These are phyloP conservation scores for Drepana arcuata DNA, from an alignment of 1,140 invertebrate genomes.

Conservation along the genomic window DNA sequence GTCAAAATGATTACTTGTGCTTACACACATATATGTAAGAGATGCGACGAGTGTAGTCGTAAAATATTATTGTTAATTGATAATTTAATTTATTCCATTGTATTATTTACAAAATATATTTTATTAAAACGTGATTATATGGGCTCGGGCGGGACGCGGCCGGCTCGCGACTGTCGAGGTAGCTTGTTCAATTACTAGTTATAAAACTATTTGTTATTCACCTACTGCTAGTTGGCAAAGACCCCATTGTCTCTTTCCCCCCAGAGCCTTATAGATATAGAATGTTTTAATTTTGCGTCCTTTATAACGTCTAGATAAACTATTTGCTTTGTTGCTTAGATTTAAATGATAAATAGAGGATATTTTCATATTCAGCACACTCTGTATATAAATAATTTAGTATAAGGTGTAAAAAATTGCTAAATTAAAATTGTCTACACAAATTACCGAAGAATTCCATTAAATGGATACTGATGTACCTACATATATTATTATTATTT, in stretches of 20 bases:
- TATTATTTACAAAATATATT: too few relatives aligned
- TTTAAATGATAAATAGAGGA: slow-evolving; percentile 17
- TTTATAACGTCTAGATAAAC: slow-evolving; percentile 16
- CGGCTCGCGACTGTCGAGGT: neutral
- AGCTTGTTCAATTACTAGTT: neutral
- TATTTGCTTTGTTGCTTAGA: slow-evolving; percentile 25
- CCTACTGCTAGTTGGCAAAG: neutral
- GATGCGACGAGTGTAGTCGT: too few relatives aligned
- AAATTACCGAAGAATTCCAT: slow-evolving; percentile 29
- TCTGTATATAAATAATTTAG: slow-evolving; percentile 46
- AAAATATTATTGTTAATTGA: too few relatives aligned
- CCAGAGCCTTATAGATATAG: neutral
- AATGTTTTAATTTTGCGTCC: slow-evolving; percentile 23
- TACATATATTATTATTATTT: too few relatives aligned
- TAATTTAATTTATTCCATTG: too few relatives aligned
- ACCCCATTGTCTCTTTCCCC: too few relatives aligned
- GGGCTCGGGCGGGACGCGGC: too few relatives aligned
- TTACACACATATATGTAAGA: too few relatives aligned
- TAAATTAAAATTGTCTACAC: slow-evolving; percentile 10
- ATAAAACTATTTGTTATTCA: neutral
- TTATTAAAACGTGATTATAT: too few relatives aligned
- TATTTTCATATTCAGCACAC: slow-evolving; percentile 32
- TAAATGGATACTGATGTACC: too few relatives aligned
- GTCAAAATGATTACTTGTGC: too few relatives aligned
- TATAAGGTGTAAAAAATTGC: slow-evolving; percentile 51